Evolutionary conservation across 2,113 vertebrate species (phyloP), one percentile per base, ranked within the genome.

Genomic region (Syrmaticus mikado): DNA sequence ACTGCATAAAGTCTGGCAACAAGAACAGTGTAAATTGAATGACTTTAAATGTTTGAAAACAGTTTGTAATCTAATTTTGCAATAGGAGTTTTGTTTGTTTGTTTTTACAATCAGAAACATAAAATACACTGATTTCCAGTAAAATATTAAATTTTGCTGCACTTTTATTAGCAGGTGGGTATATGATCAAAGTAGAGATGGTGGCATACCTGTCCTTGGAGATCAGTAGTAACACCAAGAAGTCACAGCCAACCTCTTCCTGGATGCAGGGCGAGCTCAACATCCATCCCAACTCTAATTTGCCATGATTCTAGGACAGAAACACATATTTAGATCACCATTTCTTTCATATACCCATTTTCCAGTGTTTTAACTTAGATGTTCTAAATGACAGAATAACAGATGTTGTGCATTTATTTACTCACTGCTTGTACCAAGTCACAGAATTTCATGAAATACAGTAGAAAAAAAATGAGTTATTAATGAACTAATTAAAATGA

Each of bases 311-410:
- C 2, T 34, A 52, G 62, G n/a, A 70, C 6, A 53, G 66, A 72
- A 81, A 78, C 36, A 75, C 21, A 8, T 62, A 16, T 66, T 85
- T 82, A 62, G 11, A 36, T 62, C 67, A 82, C 36, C 13, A 57
- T 57, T 30, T 18, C 32, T 19, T 57, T 57, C 53, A 57, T 11
- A 86, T 18, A 61, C 7, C 15, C 87, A 40, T 85, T 90, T 94
- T 57, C 36, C 32, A 52, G 28, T 21, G 20, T 76, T 83, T 62
- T 52, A 41, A 71, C 8, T 3, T 50, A 22, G 11, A 2, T 68
- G 78, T 57, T 93, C 92, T 70, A 43, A 55, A 36, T 89, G 68
- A 76, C 8, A 41, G 57, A 89, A 84, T 84, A 94, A 91, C 46
- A 62, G 87, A 41, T 48, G 25, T 6, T 57, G 43, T n/a, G 27